Conservation (phyloP, 35 echinoderm and acorn worm genomes). For the Strongylocentrotus purpuratus region DNA sequence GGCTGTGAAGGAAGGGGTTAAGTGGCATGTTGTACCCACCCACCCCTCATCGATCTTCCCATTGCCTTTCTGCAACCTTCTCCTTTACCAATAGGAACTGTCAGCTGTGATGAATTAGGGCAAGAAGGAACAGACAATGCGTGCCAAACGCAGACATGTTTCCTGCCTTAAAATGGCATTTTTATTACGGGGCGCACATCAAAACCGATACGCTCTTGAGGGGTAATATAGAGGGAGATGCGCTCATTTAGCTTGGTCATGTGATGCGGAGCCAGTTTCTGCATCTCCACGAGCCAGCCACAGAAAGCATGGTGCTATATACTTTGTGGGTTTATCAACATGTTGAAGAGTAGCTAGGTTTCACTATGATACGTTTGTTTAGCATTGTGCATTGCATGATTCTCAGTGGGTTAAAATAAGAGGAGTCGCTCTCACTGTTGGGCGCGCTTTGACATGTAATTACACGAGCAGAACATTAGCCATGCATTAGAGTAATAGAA, state of each 20-base stretch:
- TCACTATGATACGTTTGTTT: neutral
- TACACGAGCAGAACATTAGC: neutral
- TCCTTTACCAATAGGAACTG: neutral
- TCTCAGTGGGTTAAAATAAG: neutral
- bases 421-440: neutral
- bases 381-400: neutral
- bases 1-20: neutral
- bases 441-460: neutral
- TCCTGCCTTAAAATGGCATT: conserved; percentile 5
- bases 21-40: neutral
- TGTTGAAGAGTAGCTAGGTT: neutral
- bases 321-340: neutral
- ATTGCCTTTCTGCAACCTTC: neutral
- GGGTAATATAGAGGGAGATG: neutral
- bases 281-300: neutral
- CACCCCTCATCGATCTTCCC: neutral
- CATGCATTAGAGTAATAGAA: neutral
- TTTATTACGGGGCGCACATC: neutral
- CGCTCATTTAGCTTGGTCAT: conserved; percentile 1
- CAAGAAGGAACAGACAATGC: neutral
- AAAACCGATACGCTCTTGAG: neutral
- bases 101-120: neutral
- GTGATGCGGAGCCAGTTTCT: neutral
- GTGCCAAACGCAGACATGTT: neutral
- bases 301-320: neutral